These are phyloP conservation scores for Berghia stephanieae DNA, from an alignment of 1,140 invertebrate genomes.

Conservation along the genomic window DNA sequence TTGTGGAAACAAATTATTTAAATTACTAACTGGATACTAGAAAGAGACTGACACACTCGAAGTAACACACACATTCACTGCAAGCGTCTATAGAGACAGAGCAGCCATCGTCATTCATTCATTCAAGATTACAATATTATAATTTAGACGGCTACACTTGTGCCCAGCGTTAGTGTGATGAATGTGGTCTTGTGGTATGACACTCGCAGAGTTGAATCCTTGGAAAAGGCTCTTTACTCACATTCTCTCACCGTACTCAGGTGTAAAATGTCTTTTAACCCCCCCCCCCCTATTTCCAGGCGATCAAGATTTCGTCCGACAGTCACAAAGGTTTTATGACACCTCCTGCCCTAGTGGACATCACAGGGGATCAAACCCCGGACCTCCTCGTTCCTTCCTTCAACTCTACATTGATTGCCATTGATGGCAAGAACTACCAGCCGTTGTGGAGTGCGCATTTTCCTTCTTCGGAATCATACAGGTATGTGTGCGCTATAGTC, in stretches of 20 bases:
- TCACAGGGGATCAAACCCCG: conserved; percentile 77
- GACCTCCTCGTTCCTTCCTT: conserved; percentile 81
- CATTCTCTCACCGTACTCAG: no score
- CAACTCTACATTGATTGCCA: conserved; percentile 78
- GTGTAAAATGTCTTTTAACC: background rate
- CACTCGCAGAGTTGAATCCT: no score
- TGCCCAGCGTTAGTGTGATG: no score
- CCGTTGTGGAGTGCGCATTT: conserved; percentile 80
- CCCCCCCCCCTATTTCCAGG: conserved; percentile 34
- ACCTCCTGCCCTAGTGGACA: conserved; percentile 79
- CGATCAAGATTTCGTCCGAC: conserved; percentile 54
- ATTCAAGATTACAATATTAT: background rate
- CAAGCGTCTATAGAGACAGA: no score
- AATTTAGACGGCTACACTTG: background rate
- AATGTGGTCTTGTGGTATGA: no score
- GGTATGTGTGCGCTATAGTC: conserved; percentile 51
- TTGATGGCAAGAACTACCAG: conserved; percentile 76
- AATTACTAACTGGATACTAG: no score
- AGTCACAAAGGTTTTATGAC: conserved; percentile 70
- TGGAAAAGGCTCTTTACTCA: no score
- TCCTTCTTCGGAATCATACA: conserved; percentile 71
- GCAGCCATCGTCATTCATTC: background rate
- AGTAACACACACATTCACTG: no score
- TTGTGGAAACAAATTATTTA: no score
- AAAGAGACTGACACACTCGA: no score